Base-by-base conservation (phyloP, 2,888 invertebrate species). In the Lasioglossum leucozonium region DNA sequence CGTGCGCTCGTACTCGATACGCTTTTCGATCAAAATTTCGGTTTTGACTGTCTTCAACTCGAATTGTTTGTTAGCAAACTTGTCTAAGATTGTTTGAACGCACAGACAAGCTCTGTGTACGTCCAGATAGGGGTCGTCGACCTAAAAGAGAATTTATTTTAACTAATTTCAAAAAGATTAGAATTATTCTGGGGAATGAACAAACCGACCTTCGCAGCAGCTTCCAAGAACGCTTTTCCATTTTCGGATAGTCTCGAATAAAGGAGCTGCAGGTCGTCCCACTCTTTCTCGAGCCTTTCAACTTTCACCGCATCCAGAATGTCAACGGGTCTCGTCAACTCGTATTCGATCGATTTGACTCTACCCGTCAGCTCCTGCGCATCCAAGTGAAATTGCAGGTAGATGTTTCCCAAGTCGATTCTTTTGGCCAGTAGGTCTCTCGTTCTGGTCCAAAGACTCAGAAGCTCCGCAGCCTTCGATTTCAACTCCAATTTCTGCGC, bases 311-410 rank as follows among this genome's bases (percentile, higher is more conserved):
- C 96, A 82, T 96, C 95, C 26, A 96, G 94, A 79, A 95, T 95
- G 73, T 96, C 96, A 16, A 95, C 93, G 58, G 95, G 95, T 73
- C 95, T 96, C 89, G 95, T 96, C 67, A 97, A 92, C 51, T 96
- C 96, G 5, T 96, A 95, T 91, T 97, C 97, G 74, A 98, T 92
- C 79, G 95, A 95, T 92, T 97, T 97, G 94, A 97, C 96, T 92
- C 97, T 97, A 83, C 95, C 96, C 84, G 96, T 96, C 72, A 98
- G 95, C 93, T 96, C 96, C 83, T 96, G 96, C 34, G 97, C 97
- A 87, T 96, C 96, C 92, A 96, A 96, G 91, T 97, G 97, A 95
- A 98, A 98, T 89, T 97, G 96, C 67, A 97, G 96, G 92, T 97
- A 97, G 86, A 97, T 94, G 67, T 96, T 96, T 26, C 97, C 96